phyloP scores from a whole-genome alignment of 2,113 vertebrate species.

The Stercorarius parasiticus region DNA sequence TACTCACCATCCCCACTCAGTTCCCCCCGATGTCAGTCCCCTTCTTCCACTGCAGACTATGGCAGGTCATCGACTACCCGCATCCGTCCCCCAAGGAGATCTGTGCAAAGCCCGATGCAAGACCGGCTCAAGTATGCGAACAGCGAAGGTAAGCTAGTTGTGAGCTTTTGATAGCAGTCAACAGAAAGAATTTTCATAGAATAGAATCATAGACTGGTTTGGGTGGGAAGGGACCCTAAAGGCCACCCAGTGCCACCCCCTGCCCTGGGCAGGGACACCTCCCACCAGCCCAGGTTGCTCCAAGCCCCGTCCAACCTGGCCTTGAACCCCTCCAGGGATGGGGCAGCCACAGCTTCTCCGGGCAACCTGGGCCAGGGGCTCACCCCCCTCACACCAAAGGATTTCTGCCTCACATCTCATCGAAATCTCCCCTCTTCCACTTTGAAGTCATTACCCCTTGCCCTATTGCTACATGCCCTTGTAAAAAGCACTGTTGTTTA shows the following conservation, averaged over 20 bases:
- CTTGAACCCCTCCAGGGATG: background rate
- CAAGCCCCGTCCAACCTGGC: background rate
- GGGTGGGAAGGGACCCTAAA: background rate
- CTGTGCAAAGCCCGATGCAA: constrained; percentile 77
- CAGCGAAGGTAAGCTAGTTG: constrained; percentile 78
- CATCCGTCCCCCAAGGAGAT: constrained; percentile 77
- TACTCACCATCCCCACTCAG: constrained; percentile 86
- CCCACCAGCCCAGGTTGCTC: background rate
- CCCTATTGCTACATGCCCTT: background rate
- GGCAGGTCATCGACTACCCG: constrained; percentile 67
- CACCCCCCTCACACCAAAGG: too few relatives aligned
- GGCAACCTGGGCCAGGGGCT: background rate
- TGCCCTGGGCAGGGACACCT: background rate
- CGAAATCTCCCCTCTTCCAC: background rate
- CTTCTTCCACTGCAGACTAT: constrained; percentile 75
- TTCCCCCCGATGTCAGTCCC: constrained; percentile 87
- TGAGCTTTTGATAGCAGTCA: rapidly evolving
- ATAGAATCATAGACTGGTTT: background rate
- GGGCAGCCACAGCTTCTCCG: background rate
- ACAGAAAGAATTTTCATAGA: background rate
- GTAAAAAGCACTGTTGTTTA: background rate
- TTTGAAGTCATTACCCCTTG: background rate
- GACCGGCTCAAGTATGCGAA: constrained; percentile 84
- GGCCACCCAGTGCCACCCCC: background rate
- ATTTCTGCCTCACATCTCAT: background rate